Conservation (phyloP, 2,888 invertebrate species). For the Ectemnius lituratus region DNA sequence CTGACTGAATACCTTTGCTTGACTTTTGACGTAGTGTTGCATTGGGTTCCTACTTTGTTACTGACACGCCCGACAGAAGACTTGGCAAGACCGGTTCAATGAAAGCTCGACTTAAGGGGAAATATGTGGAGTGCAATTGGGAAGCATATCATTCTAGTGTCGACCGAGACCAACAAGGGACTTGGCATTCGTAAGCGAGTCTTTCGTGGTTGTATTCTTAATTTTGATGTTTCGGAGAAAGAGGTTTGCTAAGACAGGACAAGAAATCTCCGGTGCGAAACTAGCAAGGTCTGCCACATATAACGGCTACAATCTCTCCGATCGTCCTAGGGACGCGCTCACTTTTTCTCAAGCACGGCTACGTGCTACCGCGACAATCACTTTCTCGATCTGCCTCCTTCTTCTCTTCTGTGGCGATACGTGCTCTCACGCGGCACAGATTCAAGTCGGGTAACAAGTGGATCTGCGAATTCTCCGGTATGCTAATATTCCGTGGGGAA, state of each 20-base stretch:
- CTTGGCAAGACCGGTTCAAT: too few species aligned
- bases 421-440: not conserved
- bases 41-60: too few species aligned
- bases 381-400: constrained; percentile 42
- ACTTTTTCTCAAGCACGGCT: constrained; percentile 26
- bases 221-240: constrained; percentile 47
- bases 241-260: constrained; percentile 14
- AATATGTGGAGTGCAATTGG: too few species aligned
- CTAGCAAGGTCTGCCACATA: constrained; percentile 39
- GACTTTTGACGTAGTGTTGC: constrained; percentile 27
- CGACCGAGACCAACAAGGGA: constrained; percentile 6
- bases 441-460: not conserved
- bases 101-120: too few species aligned
- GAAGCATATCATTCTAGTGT: not conserved
- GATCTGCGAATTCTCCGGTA: not conserved
- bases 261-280: constrained; percentile 23
- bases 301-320: constrained; percentile 56
- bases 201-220: constrained; percentile 25
- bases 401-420: not conserved
- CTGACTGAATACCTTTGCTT: constrained; percentile 35
- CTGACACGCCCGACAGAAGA: too few species aligned
- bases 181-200: constrained; percentile 27
- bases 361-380: constrained; percentile 40
- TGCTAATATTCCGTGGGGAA: too few species aligned
- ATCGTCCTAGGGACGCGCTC: constrained; percentile 49